A percentile compares a stretch with the other conserved stretches of the same genome.
These are phyloP conservation scores for Thyatira batis DNA, from an alignment of 2,888 invertebrate species.

Conservation along the genomic window DNA sequence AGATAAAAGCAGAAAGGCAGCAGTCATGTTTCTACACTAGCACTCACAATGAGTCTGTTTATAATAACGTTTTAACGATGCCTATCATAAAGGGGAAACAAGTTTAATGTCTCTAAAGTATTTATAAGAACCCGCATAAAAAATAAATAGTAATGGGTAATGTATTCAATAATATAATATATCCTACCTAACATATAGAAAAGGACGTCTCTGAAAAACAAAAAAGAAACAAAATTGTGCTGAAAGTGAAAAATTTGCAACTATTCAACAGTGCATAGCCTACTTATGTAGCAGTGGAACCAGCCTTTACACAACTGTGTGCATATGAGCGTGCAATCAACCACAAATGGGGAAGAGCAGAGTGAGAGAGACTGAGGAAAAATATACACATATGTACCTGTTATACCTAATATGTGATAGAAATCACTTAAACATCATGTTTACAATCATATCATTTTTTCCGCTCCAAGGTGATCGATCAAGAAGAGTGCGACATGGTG, in stretches of 20 bases:
- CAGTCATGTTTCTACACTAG: slow-evolving; percentile 6
- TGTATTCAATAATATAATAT: too few relatives aligned
- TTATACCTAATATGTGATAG: slow-evolving; percentile 1
- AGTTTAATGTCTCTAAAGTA: slow-evolving; percentile 25
- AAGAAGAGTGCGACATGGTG: slow-evolving; percentile 36
- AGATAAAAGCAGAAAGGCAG: slow-evolving; percentile 4
- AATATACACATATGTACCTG: slow-evolving; percentile 20
- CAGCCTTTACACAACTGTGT: slow-evolving; percentile 10
- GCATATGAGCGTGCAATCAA: slow-evolving; percentile 21
- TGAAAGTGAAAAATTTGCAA: neutral
- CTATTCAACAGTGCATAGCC: neutral
- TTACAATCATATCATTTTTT: slow-evolving; percentile 26
- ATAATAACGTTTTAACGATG: slow-evolving; percentile 26
- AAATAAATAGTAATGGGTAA: too few relatives aligned
- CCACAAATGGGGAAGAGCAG: slow-evolving; percentile 31
- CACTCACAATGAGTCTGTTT: slow-evolving; percentile 13
- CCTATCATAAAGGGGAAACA: slow-evolving; percentile 27
- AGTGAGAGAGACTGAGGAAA: slow-evolving; percentile 64
- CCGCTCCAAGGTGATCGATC: slow-evolving; percentile 34
- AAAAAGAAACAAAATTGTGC: neutral
- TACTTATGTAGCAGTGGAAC: neutral
- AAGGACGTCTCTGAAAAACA: too few relatives aligned
- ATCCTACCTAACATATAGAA: too few relatives aligned
- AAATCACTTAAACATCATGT: slow-evolving; percentile 17
- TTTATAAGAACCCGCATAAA: neutral